A percentile compares a stretch with the other conserved stretches of the same genome.
These are phyloP conservation scores for Marasmarcha lunaedactyla DNA, from an alignment of 2,888 invertebrate genomes.

Conservation along the genomic window DNA sequence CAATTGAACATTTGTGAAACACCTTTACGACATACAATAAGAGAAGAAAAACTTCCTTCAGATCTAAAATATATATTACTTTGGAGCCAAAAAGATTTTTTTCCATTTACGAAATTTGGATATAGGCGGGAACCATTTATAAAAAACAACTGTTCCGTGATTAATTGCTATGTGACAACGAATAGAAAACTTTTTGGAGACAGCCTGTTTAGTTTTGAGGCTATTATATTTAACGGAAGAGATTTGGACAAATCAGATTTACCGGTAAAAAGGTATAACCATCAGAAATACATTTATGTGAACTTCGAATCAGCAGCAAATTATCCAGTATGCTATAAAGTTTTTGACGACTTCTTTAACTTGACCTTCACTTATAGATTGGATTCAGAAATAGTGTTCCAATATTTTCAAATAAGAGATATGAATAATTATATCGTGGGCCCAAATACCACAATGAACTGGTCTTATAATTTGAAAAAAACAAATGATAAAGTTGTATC, in stretches of 20 bases:
- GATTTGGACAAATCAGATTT: conserved; percentile 14
- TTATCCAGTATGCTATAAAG: conserved; percentile 33
- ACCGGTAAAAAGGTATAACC: conserved; percentile 28
- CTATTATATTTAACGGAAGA: conserved; percentile 46
- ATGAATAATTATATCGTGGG: conserved; percentile 32
- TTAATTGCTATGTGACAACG: conserved; percentile 43
- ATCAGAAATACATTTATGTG: conserved; percentile 49
- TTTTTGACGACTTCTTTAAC: conserved; percentile 49
- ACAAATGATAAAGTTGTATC: conserved; percentile 22
- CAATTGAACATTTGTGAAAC: too few relatives aligned
- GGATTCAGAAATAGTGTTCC: conserved; percentile 44
- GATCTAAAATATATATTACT: conserved; percentile 42
- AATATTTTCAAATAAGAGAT: conserved; percentile 39
- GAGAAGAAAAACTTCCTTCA: conserved; percentile 20
- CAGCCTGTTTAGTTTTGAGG: conserved; percentile 37
- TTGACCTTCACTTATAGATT: conserved; percentile 54
- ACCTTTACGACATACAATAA: too few relatives aligned
- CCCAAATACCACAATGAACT: conserved; percentile 30
- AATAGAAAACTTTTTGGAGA: conserved; percentile 30
- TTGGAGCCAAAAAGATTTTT: conserved; percentile 35
- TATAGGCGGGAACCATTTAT: conserved; percentile 40
- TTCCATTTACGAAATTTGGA: conserved; percentile 36
- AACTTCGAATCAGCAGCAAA: conserved; percentile 52
- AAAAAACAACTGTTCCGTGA: conserved; percentile 36
- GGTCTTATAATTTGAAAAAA: conserved; percentile 5